Evolutionary conservation across 2,797 vertebrate species (phyloP).

Genomic region (Spinibarbus caldwelli): DNA sequence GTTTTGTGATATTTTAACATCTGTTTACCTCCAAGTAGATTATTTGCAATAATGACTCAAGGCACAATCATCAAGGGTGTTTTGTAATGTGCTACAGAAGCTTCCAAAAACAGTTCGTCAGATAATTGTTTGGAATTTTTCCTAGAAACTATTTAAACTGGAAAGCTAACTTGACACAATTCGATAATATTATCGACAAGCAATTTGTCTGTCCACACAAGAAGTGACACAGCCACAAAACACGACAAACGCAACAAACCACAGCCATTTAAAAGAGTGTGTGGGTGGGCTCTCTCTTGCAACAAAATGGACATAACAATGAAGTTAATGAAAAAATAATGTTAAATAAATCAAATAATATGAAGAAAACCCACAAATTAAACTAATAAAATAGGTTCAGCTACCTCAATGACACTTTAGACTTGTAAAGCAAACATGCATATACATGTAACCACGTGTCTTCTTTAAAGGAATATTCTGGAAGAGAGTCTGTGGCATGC

Average conservation of each 20-base stretch:
- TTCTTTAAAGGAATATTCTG: no score
- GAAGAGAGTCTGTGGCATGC: not conserved
- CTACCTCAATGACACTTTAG: not conserved
- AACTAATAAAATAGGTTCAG: not conserved
- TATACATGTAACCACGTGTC: no score
- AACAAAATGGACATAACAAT: no score
- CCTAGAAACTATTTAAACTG: not conserved
- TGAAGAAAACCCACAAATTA: not conserved
- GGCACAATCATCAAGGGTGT: not conserved
- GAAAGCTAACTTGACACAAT: not conserved
- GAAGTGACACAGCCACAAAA: not conserved
- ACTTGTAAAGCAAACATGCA: no score
- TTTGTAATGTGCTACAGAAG: not conserved
- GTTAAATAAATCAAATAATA: no score
- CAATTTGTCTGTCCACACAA: not conserved
- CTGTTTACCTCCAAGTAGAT: constrained; percentile 27
- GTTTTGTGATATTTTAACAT: constrained; percentile 3
- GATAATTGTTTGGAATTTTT: not conserved
- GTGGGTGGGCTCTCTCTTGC: no score
- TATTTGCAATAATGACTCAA: not conserved
- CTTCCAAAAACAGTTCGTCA: not conserved
- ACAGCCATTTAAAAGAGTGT: not conserved
- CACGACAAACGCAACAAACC: not conserved
- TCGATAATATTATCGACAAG: not conserved
- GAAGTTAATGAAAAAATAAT: no score